phyloP scores from a whole-genome alignment of 1,140 invertebrate genomes.

The Drosophila persimilis region DNA sequence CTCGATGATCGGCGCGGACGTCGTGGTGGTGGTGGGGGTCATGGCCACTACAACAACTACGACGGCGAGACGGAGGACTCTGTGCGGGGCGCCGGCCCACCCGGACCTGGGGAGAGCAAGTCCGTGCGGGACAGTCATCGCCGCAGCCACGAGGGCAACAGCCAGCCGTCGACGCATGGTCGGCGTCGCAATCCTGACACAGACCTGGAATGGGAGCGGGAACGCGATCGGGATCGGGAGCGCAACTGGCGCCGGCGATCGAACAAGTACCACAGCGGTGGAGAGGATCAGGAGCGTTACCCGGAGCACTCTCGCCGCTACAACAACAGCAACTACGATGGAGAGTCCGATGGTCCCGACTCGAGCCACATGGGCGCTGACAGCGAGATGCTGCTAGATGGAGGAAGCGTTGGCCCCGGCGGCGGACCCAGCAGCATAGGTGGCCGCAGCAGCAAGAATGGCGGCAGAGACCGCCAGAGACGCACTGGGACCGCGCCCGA shows the following conservation, averaged over 20 bases:
- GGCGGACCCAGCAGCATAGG: constrained; percentile 17
- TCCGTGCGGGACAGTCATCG: constrained; percentile 47
- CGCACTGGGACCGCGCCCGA: constrained; percentile 45
- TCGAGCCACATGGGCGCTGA: constrained; percentile 29
- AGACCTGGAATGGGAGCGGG: constrained; percentile 42
- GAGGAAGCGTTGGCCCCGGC: constrained; percentile 28
- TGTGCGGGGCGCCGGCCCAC: constrained; percentile 34
- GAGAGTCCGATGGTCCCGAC: constrained; percentile 63
- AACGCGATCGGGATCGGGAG: constrained; percentile 29
- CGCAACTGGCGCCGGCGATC: constrained; percentile 49
- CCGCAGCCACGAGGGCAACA: constrained; percentile 42
- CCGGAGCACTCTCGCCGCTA: constrained; percentile 45
- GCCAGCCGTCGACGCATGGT: constrained; percentile 1
- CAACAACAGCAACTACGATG: constrained; percentile 63
- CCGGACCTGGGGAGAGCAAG: constrained; percentile 26
- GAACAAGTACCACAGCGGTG: constrained; percentile 27
- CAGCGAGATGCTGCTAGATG: constrained; percentile 40
- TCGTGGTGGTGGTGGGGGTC: constrained; percentile 34
- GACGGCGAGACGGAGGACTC: constrained; percentile 77
- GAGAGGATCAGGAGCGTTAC: constrained; percentile 45
- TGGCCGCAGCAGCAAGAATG: constrained; percentile 59
- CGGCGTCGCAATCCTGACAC: constrained; percentile 29
- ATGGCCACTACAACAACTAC: constrained; percentile 54
- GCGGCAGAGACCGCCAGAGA: constrained; percentile 29
- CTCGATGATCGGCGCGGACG: constrained; percentile 48